Evolutionary conservation across 2,797 vertebrate species (phyloP).

Genomic region (Morelia viridis): DNA sequence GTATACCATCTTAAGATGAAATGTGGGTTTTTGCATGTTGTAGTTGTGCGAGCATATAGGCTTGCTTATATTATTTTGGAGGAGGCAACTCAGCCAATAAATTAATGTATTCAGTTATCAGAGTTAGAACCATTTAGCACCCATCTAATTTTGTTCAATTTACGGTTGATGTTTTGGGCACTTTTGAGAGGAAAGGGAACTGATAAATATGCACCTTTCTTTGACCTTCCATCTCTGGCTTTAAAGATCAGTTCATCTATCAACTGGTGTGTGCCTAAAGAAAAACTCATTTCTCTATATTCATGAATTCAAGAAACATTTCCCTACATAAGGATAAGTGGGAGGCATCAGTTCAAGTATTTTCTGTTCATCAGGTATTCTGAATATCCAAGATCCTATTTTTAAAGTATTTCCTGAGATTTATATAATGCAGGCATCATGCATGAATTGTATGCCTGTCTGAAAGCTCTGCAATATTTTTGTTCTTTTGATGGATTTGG

Average conservation of each 20-base stretch:
- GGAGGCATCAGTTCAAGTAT: constrained; percentile 56
- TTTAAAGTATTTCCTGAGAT: constrained; percentile 58
- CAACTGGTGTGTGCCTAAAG: constrained; percentile 30
- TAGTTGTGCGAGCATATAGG: constrained; percentile 67
- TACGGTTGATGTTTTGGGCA: constrained; percentile 53
- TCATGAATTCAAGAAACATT: constrained; percentile 27
- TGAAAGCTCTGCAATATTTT: constrained; percentile 58
- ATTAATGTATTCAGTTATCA: constrained; percentile 40
- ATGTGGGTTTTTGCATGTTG: constrained; percentile 63
- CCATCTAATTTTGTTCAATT: constrained; percentile 58
- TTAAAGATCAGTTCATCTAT: constrained; percentile 41
- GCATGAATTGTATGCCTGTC: constrained; percentile 30
- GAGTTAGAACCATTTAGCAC: constrained; percentile 44
- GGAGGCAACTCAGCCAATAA: constrained; percentile 42
- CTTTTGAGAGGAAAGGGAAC: constrained; percentile 44
- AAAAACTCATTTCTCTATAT: background rate
- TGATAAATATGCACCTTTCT: constrained; percentile 45
- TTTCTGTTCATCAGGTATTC: constrained; percentile 59
- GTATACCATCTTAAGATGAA: constrained; percentile 51
- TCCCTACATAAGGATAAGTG: constrained; percentile 28
- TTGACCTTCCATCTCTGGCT: constrained; percentile 53
- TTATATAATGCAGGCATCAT: constrained; percentile 55
- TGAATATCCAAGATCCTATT: constrained; percentile 59
- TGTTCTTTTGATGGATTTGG: constrained; percentile 33
- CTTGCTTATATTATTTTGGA: constrained; percentile 53